Evolutionary conservation across 1,140 invertebrate species (phyloP), one percentile per base, ranked within the genome.

Genomic region (Drosophila teissieri): DNA sequence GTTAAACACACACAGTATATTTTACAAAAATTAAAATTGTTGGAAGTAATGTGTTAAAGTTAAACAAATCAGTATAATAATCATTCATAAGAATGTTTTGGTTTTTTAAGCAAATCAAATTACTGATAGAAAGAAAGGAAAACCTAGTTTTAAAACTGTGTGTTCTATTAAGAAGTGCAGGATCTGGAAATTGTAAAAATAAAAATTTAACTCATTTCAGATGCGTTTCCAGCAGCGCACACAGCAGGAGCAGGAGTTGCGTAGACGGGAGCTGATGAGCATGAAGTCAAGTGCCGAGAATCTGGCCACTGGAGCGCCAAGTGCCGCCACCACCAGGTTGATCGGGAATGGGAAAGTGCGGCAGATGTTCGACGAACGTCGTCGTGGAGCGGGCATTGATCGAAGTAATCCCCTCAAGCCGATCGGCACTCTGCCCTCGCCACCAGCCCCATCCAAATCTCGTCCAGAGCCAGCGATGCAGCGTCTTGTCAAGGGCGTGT

Each of bases 351-450:
- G 91, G 17, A 92, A 92, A 51, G 95, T 95, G 3, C 94, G 95
- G n/a, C 95, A 96, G 93, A 96, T 96, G 95, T 96, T 96, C 84
- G 96, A 96, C 73, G 96, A 96, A 80, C 93, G 96, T 14, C 93
- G 96, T 31, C 94, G 94, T 51, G 94, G 94, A 52, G 94, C 94
- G 6, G 96, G 96, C 31, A 95, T 96, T 74, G 96, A 97, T 93
- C 95, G 95, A 63, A 96, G 96, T 86, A 96, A 97, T 92, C 96
- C 96, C 0, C 92, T 97, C 14, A 95, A 96, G 80, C 96, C 96
- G n/a, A 92, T 93, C 57, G 80, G 91, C 31, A 90, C 90, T 49
- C 78, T 76, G 12, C 45, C 44, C 17, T 49, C 73, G 36, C 79
- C 78, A 34, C 52, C 54, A 5, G 36, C 64, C 3, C 49, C 44